Percentiles rank a stretch among this genome's conserved stretches.
These are phyloP conservation scores for Oceanodroma tethys DNA, from an alignment of 2,113 vertebrate species.

Conservation along the genomic window DNA sequence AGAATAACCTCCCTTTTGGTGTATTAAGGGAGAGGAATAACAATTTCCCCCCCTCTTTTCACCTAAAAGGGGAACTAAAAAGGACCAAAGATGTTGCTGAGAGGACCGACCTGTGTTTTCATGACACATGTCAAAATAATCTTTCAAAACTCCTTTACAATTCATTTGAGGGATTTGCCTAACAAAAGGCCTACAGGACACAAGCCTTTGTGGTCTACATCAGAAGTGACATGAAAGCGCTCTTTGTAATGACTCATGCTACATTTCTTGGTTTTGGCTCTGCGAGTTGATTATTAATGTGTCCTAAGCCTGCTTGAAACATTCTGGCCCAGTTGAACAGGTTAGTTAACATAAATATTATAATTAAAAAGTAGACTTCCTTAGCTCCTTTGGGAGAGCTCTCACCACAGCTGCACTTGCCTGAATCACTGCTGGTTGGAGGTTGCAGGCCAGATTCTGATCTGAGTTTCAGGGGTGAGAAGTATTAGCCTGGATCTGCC, in stretches of 20 bases:
- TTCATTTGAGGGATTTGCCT: constrained; percentile 45
- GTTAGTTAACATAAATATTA: constrained; percentile 13
- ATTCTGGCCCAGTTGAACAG: not conserved
- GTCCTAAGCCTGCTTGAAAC: not conserved
- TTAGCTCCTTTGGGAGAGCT: not conserved
- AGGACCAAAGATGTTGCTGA: not conserved
- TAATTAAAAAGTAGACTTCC: constrained; percentile 31
- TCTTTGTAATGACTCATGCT: constrained; percentile 25
- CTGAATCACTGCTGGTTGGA: not conserved
- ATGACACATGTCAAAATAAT: constrained; percentile 13
- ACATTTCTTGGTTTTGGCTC: not conserved
- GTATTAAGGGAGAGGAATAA: not conserved
- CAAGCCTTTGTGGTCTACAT: constrained; percentile 58
- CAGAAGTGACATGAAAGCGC: constrained; percentile 54
- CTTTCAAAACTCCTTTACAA: constrained; percentile 41
- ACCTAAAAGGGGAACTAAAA: not conserved
- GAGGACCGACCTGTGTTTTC: not conserved
- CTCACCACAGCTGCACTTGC: not conserved
- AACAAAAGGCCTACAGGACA: constrained; percentile 44
- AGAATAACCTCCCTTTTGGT: not conserved
- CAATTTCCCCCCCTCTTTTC: not conserved
- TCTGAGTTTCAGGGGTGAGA: constrained; percentile 30
- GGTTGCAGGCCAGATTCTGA: not conserved
- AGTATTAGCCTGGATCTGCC: not conserved
- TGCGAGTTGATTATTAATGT: not conserved